Evolutionary conservation across 1,140 invertebrate genomes (phyloP).

Genomic region (Sogatella furcifera): DNA sequence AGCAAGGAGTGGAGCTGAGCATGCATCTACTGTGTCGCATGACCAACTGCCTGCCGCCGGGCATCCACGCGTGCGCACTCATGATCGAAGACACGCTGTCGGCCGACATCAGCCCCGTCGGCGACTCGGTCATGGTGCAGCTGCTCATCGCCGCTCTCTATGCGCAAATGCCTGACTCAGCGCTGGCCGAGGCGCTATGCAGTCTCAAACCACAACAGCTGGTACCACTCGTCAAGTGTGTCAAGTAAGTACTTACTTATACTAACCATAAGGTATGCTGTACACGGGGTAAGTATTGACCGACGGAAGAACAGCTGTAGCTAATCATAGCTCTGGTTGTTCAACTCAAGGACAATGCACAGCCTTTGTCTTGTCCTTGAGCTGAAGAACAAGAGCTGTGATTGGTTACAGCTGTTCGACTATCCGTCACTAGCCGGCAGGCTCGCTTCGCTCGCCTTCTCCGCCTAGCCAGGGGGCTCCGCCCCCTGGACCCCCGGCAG

Average conservation of each 20-base stretch:
- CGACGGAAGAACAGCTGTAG: no score
- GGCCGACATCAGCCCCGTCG: conserved; percentile 47
- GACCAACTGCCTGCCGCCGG: conserved; percentile 47
- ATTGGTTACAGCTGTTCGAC: no score
- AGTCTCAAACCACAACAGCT: conserved; percentile 61
- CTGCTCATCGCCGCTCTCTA: conserved; percentile 30
- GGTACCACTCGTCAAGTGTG: conserved; percentile 49
- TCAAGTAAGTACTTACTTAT: conserved; percentile 35
- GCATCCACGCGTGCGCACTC: conserved; percentile 39
- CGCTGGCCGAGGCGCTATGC: conserved; percentile 58
- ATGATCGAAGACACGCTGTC: conserved; percentile 52
- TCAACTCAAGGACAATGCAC: no score
- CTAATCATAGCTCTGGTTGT: no score
- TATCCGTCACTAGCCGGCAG: no score
- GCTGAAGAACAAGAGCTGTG: no score
- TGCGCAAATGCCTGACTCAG: conserved; percentile 26
- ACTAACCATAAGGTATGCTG: no score
- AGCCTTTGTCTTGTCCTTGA: no score
- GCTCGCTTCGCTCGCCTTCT: no score
- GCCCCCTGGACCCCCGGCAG: no score
- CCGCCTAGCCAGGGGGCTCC: no score
- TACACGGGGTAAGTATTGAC: no score
- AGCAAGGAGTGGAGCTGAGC: conserved; percentile 45
- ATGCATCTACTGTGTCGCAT: conserved; percentile 54
- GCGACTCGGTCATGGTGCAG: conserved; percentile 55